phyloP scores from a whole-genome alignment of 2,113 vertebrate genomes.

The Paedocypris sp. region DNA sequence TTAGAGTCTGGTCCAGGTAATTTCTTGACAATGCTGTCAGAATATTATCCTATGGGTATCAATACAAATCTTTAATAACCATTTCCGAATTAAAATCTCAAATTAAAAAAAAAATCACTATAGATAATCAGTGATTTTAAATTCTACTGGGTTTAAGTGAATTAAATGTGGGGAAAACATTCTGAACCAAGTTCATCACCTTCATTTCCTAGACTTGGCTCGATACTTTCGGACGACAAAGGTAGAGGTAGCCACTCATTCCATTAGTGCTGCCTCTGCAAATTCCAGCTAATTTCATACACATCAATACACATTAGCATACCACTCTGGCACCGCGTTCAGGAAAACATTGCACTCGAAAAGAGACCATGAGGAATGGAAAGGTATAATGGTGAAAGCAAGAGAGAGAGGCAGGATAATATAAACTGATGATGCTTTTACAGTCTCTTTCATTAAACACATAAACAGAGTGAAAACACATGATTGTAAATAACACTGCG shows the following conservation, averaged over 20 bases:
- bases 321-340: conserved; percentile 6
- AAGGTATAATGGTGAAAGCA: background rate
- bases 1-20: too few relatives aligned
- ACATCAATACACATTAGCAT: conserved; percentile 30
- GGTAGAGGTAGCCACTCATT: conserved; percentile 22
- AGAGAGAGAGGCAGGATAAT: conserved; percentile 46
- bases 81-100: too few relatives aligned
- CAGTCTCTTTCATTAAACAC: conserved; percentile 54
- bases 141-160: too few relatives aligned
- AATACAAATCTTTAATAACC: too few relatives aligned
- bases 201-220: background rate
- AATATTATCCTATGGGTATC: too few relatives aligned
- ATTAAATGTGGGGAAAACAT: too few relatives aligned
- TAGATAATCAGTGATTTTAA: too few relatives aligned
- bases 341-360: conserved; percentile 10
- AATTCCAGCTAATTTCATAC: conserved; percentile 26
- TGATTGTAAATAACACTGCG: conserved; percentile 56
- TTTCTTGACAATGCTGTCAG: too few relatives aligned
- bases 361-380: background rate
- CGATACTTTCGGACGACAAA: background rate
- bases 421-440: conserved; percentile 58
- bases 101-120: too few relatives aligned
- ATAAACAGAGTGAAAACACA: conserved; percentile 56
- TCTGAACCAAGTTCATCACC: background rate
- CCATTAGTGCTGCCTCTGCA: conserved; percentile 28